Evolutionary conservation across 2,888 invertebrate genomes (phyloP).

Genomic region (Macrosoma leucophasiata): DNA sequence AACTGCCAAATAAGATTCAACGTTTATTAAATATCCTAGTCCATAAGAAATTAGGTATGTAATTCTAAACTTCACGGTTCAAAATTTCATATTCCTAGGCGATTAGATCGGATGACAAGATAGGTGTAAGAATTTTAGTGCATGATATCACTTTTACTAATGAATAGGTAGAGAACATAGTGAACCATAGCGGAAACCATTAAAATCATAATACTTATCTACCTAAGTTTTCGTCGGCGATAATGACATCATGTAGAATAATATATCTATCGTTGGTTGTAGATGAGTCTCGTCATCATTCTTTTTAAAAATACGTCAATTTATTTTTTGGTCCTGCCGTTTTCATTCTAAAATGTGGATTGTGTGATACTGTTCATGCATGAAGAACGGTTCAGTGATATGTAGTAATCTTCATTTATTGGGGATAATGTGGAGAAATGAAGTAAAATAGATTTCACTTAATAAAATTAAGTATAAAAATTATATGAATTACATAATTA

Average conservation of each 20-base stretch:
- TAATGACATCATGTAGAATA: conserved; percentile 15
- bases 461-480: conserved; percentile 58
- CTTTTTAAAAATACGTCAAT: too few relatives aligned
- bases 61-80: conserved; percentile 38
- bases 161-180: conserved; percentile 39
- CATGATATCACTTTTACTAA: conserved; percentile 51
- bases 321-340: too few relatives aligned
- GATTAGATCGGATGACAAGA: conserved; percentile 34
- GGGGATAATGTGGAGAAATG: conserved; percentile 24
- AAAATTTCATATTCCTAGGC: conserved; percentile 39
- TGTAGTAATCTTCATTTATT: conserved; percentile 28
- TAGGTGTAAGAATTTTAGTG: conserved; percentile 38
- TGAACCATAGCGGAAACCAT: conserved; percentile 10
- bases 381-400: too few relatives aligned
- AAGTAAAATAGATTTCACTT: conserved; percentile 42
- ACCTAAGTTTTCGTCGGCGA: conserved; percentile 8
- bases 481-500: conserved; percentile 26
- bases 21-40: conserved; percentile 65
- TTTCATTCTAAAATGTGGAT: too few relatives aligned
- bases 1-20: conserved; percentile 69
- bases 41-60: conserved; percentile 48
- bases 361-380: too few relatives aligned
- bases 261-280: too few relatives aligned
- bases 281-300: too few relatives aligned
- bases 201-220: too few relatives aligned